phyloP scores from a whole-genome alignment of 2,888 invertebrate species.

The Coelogynopora nodosa region DNA sequence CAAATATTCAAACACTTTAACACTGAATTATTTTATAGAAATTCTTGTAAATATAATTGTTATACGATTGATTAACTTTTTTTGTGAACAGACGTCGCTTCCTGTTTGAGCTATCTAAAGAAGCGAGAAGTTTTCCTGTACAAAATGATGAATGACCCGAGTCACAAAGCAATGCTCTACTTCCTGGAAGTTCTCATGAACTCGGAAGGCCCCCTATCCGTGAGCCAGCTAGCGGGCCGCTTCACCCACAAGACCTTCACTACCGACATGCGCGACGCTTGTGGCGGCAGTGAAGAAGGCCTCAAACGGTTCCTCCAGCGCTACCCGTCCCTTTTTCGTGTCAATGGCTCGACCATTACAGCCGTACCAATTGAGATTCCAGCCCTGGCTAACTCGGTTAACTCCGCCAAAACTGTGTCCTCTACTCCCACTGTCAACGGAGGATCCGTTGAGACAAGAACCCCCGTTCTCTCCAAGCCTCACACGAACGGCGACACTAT shows the following conservation, averaged over 20 bases:
- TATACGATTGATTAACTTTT: no score
- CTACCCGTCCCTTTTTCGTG: conserved; percentile 89
- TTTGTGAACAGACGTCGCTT: conserved; percentile 24
- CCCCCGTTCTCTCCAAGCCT: neutral
- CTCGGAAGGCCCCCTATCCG: conserved; percentile 81
- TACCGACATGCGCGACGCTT: conserved; percentile 77
- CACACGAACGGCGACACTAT: neutral
- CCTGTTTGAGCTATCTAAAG: conserved; percentile 46
- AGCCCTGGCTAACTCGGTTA: conserved; percentile 29
- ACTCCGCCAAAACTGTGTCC: neutral
- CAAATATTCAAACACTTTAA: no score
- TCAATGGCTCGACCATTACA: conserved; percentile 69
- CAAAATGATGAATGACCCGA: conserved; percentile 61
- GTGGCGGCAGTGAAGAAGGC: conserved; percentile 80
- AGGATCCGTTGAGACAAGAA: neutral
- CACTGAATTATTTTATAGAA: no score
- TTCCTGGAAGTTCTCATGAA: conserved; percentile 96
- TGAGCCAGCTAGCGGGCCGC: conserved; percentile 90
- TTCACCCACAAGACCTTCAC: conserved; percentile 77
- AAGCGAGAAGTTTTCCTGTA: conserved; percentile 47
- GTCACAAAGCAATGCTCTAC: conserved; percentile 72
- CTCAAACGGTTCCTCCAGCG: conserved; percentile 91
- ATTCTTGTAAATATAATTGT: no score
- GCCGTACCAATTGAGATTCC: conserved; percentile 39
- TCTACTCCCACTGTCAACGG: neutral